A percentile compares a stretch with the other conserved stretches of the same genome.
Evolutionary conservation across 2,113 vertebrate genomes (phyloP).

Genomic region (Megatriorchis doriae): DNA sequence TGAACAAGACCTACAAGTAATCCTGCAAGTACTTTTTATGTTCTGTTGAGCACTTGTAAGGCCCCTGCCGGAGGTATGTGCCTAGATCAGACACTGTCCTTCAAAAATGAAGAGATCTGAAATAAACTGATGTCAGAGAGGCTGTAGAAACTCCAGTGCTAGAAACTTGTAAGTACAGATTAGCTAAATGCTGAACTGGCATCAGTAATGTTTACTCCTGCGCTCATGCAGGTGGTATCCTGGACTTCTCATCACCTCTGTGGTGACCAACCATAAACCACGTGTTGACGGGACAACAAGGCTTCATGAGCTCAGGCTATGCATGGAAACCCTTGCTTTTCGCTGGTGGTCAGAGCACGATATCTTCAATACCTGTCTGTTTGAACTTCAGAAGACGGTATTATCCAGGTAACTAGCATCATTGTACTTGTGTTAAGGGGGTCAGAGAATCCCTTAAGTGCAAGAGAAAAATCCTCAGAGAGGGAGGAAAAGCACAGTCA

Average conservation of each 20-base stretch:
- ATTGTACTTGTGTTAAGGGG: fast-evolving
- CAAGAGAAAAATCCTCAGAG: background rate
- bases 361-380: background rate
- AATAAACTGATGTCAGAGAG: background rate
- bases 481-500: background rate
- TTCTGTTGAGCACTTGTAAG: background rate
- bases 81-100: background rate
- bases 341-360: background rate
- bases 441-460: background rate
- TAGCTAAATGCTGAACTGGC: background rate
- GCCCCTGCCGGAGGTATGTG: background rate
- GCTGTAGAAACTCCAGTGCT: background rate
- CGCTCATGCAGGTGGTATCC: background rate
- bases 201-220: background rate
- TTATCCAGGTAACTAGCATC: background rate
- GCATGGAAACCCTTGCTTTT: background rate
- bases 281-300: background rate
- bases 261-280: background rate
- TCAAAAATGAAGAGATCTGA: background rate
- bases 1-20: background rate
- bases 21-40: background rate
- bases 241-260: background rate
- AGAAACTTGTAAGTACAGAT: background rate
- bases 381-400: background rate
- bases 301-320: background rate